Conservation (phyloP, 2,888 invertebrate genomes). For the Drosophila nr. fundita region DNA sequence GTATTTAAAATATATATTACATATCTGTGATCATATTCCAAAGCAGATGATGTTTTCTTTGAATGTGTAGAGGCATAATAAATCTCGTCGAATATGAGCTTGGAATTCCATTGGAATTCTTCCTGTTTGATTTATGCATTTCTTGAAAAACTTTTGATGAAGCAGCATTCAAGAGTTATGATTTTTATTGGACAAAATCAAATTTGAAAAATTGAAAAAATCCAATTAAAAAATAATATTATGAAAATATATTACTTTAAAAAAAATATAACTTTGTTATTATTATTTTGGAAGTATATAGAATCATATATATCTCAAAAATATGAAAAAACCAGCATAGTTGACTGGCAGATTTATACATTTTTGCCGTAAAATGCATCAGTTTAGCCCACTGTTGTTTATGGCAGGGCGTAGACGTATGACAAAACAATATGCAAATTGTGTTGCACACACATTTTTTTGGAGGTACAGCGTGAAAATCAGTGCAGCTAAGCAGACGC, state of each 20-base stretch:
- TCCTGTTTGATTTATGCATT: too few relatives aligned
- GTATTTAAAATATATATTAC: too few relatives aligned
- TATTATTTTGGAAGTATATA: background rate
- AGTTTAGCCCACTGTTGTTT: background rate
- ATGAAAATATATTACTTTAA: background rate
- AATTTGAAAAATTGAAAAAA: background rate
- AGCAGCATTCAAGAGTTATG: background rate
- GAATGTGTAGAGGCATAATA: too few relatives aligned
- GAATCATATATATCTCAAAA: background rate
- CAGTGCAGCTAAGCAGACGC: constrained; percentile 73
- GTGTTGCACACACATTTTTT: constrained; percentile 71
- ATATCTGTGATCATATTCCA: background rate
- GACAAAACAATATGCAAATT: constrained; percentile 78
- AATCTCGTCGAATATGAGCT: too few relatives aligned
- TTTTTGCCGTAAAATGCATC: background rate
- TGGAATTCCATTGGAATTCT: too few relatives aligned
- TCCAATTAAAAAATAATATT: background rate
- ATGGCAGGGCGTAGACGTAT: constrained; percentile 19
- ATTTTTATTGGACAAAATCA: background rate
- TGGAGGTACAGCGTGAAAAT: constrained; percentile 76
- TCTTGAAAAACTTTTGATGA: too few relatives aligned
- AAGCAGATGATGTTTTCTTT: background rate
- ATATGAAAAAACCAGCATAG: background rate
- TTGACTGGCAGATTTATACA: background rate
- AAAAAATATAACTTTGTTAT: background rate